A percentile compares a stretch with the other conserved stretches of the same genome.
Conservation (phyloP, 2,888 invertebrate species). For the Trachelus stipa region DNA sequence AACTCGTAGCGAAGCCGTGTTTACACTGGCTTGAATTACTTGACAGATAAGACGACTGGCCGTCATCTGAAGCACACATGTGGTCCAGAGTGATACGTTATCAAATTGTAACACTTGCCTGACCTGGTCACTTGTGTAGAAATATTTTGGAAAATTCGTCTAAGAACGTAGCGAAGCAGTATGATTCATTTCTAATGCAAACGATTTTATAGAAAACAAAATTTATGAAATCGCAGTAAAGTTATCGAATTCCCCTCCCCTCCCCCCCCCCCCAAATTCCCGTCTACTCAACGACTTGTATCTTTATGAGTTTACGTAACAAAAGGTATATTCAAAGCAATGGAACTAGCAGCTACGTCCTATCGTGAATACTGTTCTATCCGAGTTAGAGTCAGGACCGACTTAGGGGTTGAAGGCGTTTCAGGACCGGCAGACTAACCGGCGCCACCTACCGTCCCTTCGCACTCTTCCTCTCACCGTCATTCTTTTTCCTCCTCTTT, state of each 20-base stretch:
- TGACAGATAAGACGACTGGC: neutral
- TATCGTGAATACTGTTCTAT: neutral
- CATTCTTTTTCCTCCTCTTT: neutral
- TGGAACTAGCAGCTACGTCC: neutral
- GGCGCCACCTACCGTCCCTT: slow-evolving; percentile 43
- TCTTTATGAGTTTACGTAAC: neutral
- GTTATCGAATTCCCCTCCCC: neutral
- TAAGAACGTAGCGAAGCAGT: neutral
- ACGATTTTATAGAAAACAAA: neutral
- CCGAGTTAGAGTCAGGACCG: slow-evolving; percentile 9
- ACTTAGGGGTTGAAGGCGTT: slow-evolving; percentile 29
- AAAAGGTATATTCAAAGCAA: no score
- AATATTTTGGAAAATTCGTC: neutral
- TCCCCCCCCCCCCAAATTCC: neutral
- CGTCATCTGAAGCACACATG: neutral
- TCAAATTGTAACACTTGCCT: neutral
- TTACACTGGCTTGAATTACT: neutral
- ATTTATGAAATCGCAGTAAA: neutral
- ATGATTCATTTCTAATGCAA: neutral
- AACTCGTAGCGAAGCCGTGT: neutral
- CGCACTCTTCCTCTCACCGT: slow-evolving; percentile 4
- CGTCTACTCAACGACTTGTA: neutral
- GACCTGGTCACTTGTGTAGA: neutral
- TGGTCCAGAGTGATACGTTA: neutral
- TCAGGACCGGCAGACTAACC: slow-evolving; percentile 52